Evolutionary conservation across 2,797 vertebrate species (phyloP).

Genomic region (Falco biarmicus): DNA sequence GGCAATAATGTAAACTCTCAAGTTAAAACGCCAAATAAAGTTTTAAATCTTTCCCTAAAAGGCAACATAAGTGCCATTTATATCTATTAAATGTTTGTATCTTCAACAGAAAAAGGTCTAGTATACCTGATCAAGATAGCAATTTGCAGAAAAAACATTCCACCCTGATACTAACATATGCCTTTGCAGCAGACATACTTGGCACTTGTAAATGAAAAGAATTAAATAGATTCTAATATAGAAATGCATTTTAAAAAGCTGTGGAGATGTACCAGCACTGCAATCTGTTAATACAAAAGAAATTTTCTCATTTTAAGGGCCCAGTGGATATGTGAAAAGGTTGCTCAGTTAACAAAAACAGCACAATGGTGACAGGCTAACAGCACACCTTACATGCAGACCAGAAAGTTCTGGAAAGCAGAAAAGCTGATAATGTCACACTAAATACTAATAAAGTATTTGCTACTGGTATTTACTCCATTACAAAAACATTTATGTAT

Average conservation of each 20-base stretch:
- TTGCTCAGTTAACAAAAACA: not conserved
- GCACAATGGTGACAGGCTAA: not conserved
- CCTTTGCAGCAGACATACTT: not conserved
- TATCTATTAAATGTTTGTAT: not conserved
- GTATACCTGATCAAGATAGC: not conserved
- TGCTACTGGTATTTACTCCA: not conserved
- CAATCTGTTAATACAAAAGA: not conserved
- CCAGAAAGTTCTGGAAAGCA: slow-evolving; percentile 4
- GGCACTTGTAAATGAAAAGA: not conserved
- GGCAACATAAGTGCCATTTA: not conserved
- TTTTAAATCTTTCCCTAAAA: not conserved
- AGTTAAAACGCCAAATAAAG: not conserved
- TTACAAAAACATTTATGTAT: not conserved
- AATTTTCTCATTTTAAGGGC: not conserved
- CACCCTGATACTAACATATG: not conserved
- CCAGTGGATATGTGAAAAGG: not conserved
- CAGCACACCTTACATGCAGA: not conserved
- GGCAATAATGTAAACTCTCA: not conserved
- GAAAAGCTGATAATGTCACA: not conserved
- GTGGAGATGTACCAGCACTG: not conserved
- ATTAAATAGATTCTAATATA: not conserved
- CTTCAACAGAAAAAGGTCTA: not conserved
- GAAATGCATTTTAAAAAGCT: not conserved
- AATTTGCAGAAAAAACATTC: not conserved
- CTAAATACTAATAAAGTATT: not conserved